A percentile compares a stretch with the other conserved stretches of the same genome.
Conservation (phyloP, 1,140 invertebrate genomes). For the Drosophila santomea region DNA sequence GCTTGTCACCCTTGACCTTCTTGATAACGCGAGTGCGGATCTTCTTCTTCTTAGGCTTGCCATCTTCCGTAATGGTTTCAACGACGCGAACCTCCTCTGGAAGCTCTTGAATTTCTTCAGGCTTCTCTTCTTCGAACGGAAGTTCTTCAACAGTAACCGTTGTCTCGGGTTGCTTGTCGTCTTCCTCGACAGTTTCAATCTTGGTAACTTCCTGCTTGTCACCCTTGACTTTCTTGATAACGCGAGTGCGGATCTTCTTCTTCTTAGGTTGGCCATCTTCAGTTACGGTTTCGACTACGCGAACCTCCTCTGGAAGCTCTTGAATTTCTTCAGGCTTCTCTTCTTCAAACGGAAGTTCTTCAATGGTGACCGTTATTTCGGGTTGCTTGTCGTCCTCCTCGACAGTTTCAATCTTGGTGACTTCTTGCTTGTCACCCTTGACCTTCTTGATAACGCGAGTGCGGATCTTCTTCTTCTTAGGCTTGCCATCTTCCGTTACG, state of each 20-base stretch:
- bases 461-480: slow-evolving; percentile 7
- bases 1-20: slow-evolving; percentile 13
- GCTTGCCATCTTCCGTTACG: slow-evolving; percentile 3
- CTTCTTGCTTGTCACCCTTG: slow-evolving; percentile 3
- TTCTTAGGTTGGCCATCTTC: slow-evolving; percentile 15
- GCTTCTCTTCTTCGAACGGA: not conserved
- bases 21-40: slow-evolving; percentile 7
- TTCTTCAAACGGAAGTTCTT: not conserved
- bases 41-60: slow-evolving; percentile 13
- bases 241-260: slow-evolving; percentile 14
- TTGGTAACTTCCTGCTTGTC: slow-evolving; percentile 5
- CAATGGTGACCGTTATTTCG: not conserved
- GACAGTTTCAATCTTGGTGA: slow-evolving; percentile 1
- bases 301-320: slow-evolving; percentile 2
- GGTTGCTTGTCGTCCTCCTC: not conserved
- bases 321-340: not conserved
- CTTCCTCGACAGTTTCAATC: slow-evolving; percentile 5
- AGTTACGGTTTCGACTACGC: not conserved
- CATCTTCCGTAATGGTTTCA: slow-evolving; percentile 3
- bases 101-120: slow-evolving; percentile 4
- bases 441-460: slow-evolving; percentile 6
- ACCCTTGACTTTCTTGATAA: slow-evolving; percentile 9
- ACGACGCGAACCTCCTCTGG: slow-evolving; percentile 4
- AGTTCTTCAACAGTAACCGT: not conserved
- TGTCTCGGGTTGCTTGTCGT: slow-evolving; percentile 1